Conservation (phyloP, 2,888 invertebrate species). For the Gari tellinella region DNA sequence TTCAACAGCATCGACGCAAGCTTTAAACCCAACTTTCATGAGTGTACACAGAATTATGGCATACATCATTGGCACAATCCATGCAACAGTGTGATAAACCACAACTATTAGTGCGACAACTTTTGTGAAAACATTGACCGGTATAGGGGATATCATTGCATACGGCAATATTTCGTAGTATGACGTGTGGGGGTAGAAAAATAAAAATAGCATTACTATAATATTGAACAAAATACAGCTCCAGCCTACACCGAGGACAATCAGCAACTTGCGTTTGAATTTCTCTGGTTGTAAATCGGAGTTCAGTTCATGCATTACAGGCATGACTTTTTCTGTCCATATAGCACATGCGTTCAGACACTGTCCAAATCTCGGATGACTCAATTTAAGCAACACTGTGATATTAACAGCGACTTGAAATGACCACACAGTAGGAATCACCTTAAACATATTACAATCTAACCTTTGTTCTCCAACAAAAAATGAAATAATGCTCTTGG, state of each 20-base stretch:
- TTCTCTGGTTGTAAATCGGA: neutral
- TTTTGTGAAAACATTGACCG: neutral
- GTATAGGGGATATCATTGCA: neutral
- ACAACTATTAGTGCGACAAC: neutral
- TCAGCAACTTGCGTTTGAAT: neutral
- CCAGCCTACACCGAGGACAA: neutral
- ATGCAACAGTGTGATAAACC: conserved; percentile 4
- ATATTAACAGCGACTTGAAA: conserved; percentile 2
- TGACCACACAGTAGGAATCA: neutral
- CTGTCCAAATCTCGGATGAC: conserved; percentile 11
- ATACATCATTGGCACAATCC: conserved; percentile 10
- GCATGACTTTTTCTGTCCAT: conserved; percentile 5
- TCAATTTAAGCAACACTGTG: conserved; percentile 2
- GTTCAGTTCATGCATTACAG: conserved; percentile 1
- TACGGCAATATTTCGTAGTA: neutral
- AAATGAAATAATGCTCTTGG: neutral
- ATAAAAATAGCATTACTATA: neutral
- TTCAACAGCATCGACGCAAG: neutral
- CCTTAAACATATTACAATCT: neutral
- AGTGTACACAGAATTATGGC: neutral
- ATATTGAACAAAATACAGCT: neutral
- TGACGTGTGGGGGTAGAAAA: neutral
- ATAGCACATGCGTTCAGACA: neutral
- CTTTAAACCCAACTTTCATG: neutral
- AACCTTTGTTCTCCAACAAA: conserved; percentile 2